Conservation (phyloP, 2,113 vertebrate genomes). For the Ctenomys sociabilis region DNA sequence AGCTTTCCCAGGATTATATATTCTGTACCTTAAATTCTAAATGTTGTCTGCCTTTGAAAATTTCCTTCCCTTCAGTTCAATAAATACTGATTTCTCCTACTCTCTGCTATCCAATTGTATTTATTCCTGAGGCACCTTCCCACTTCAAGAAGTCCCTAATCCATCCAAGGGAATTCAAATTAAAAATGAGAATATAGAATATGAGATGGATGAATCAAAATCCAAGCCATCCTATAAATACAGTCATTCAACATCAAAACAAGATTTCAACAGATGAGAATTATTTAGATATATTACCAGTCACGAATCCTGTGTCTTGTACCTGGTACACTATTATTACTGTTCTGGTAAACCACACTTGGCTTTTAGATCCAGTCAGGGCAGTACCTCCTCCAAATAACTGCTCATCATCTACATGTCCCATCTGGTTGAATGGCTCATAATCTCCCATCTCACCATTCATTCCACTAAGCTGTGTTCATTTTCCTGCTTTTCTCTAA, state of each 20-base stretch:
- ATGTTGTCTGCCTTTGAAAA: not conserved
- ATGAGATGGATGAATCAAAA: not conserved
- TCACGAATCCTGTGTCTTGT: not conserved
- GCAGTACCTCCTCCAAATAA: not conserved
- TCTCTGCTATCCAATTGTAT: not conserved
- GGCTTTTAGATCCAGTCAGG: not conserved
- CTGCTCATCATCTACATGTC: not conserved
- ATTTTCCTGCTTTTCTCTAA: not conserved
- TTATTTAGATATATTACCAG: not conserved
- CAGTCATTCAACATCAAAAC: constrained; percentile 5
- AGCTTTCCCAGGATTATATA: not conserved
- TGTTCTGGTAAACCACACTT: not conserved
- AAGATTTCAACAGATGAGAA: not conserved
- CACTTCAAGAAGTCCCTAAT: not conserved
- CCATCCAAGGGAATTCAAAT: not conserved
- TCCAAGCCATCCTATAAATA: not conserved
- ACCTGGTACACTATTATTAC: not conserved
- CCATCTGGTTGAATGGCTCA: not conserved
- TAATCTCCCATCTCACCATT: not conserved
- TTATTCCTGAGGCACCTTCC: not conserved
- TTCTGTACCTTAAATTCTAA: constrained; percentile 14
- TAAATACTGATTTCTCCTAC: not conserved
- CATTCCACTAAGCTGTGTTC: not conserved
- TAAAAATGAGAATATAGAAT: not conserved
- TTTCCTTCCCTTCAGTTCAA: not conserved